Conservation (phyloP, 1,140 invertebrate species). For the Ostrea denselamellosa region DNA sequence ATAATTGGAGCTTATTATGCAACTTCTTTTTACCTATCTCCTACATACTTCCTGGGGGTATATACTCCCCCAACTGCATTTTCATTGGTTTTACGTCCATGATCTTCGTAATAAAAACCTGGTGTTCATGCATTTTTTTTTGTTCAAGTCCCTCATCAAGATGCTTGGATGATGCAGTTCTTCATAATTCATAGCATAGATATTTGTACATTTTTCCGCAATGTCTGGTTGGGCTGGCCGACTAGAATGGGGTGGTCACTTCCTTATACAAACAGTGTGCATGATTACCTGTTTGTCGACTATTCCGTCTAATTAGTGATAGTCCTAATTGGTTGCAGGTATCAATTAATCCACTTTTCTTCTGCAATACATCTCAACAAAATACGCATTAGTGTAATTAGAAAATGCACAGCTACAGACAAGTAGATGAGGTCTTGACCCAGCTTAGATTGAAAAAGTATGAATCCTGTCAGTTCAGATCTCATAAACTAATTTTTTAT, state of each 20-base stretch:
- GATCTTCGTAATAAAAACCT: slow-evolving; percentile 2
- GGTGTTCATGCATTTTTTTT: not conserved
- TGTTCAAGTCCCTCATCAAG: not conserved
- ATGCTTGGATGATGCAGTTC: not conserved
- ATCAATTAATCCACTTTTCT: slow-evolving; percentile 33
- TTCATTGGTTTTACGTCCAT: not conserved
- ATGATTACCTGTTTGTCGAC: slow-evolving; percentile 12
- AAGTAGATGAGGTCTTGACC: not conserved
- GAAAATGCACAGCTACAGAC: slow-evolving; percentile 19
- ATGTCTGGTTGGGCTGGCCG: not conserved
- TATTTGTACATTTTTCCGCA: slow-evolving; percentile 35
- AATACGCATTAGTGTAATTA: slow-evolving; percentile 36
- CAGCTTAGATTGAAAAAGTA: slow-evolving; percentile 3
- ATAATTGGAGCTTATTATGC: slow-evolving; percentile 32
- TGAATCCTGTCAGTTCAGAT: not conserved
- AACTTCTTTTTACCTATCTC: slow-evolving; percentile 15
- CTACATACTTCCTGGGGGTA: not conserved
- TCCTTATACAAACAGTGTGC: slow-evolving; percentile 16
- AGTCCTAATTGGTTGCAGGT: slow-evolving; percentile 31
- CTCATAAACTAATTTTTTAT: not conserved
- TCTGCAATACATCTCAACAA: slow-evolving; percentile 11
- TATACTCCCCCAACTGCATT: not conserved
- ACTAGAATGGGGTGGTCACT: slow-evolving; percentile 15
- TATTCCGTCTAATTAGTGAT: slow-evolving; percentile 11
- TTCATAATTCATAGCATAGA: slow-evolving; percentile 29